Evolutionary conservation across 1,140 invertebrate species (phyloP).

Genomic region (silkworm (Bombyx mori)): ASM3026992v2 NC_085115.1:4852001-4852500

Average conservation of each 20-base stretch:
- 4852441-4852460: conserved; percentile 43
- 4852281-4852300: conserved; percentile 45
- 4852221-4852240: conserved; percentile 32
- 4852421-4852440: conserved; percentile 47
- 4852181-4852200: conserved; percentile 40
- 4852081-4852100: conserved; percentile 54
- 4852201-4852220: conserved; percentile 37
- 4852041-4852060: conserved; percentile 6
- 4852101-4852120: conserved; percentile 38
- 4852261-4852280: conserved; percentile 32
- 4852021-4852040: no score
- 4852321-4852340: no score
- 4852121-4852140: conserved; percentile 39
- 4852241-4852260: conserved; percentile 23
- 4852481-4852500: conserved; percentile 28
- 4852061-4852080: conserved; percentile 47
- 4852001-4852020: conserved; percentile 15
- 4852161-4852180: conserved; percentile 35
- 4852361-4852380: no score
- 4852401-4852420: conserved; percentile 17
- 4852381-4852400: no score
- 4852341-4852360: no score
- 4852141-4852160: conserved; percentile 40
- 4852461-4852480: conserved; percentile 40
- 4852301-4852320: not conserved